phyloP scores from a whole-genome alignment of 2,797 vertebrate species.

The Pseudochirops corinnae region DNA sequence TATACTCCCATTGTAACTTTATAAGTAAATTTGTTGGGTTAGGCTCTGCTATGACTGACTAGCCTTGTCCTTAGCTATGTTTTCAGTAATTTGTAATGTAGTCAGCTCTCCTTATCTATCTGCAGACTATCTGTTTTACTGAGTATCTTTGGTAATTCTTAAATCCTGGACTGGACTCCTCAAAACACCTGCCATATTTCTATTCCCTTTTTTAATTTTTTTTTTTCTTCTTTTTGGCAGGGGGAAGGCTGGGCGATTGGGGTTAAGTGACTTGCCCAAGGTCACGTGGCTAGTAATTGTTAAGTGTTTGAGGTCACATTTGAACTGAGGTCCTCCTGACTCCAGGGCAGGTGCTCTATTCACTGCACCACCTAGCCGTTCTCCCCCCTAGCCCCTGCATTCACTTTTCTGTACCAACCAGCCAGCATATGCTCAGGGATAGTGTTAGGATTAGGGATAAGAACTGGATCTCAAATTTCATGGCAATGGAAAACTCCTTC shows the following conservation, averaged over 20 bases:
- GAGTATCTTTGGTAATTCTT: slow-evolving; percentile 12
- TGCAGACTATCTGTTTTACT: background rate
- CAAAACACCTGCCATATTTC: background rate
- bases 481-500: background rate
- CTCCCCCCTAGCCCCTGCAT: no score
- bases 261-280: no score
- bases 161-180: slow-evolving; percentile 6
- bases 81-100: slow-evolving; percentile 21
- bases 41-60: background rate
- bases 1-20: slow-evolving; percentile 6
- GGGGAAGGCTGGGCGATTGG: no score
- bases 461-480: background rate
- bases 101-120: slow-evolving; percentile 3
- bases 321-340: no score
- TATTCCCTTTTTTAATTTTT: background rate
- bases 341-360: no score
- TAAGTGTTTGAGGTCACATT: no score
- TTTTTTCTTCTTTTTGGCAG: no score
- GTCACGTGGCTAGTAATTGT: no score
- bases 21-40: background rate
- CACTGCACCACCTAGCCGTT: no score
- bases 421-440: background rate
- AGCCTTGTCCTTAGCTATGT: slow-evolving; percentile 9
- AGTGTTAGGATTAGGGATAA: background rate
- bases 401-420: no score